These are phyloP conservation scores for Dynastes maya DNA, from an alignment of 2,888 invertebrate species.

Conservation along the genomic window DNA sequence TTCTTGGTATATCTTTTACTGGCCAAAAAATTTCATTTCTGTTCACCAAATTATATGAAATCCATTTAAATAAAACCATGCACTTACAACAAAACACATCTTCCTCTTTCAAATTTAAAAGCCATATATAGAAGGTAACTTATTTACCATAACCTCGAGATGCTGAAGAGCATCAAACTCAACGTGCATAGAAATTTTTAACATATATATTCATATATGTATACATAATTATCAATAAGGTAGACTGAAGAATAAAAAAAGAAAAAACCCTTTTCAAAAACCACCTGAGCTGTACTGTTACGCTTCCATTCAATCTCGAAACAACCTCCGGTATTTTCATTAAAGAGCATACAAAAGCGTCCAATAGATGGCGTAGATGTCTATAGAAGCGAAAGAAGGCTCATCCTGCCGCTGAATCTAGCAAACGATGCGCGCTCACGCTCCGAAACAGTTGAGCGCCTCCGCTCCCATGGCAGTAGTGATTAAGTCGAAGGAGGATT, in stretches of 20 bases:
- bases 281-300: constrained; percentile 56
- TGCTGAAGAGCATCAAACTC: not conserved
- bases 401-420: constrained; percentile 66
- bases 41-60: too few species aligned
- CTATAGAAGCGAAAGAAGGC: constrained; percentile 55
- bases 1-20: too few species aligned
- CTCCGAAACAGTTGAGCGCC: constrained; percentile 58
- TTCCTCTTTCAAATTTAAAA: not conserved
- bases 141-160: not conserved
- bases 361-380: not conserved
- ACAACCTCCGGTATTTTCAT: constrained; percentile 50
- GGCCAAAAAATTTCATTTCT: too few species aligned
- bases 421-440: constrained; percentile 64
- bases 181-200: not conserved
- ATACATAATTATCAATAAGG: constrained; percentile 31
- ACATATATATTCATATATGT: not conserved
- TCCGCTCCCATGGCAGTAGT: constrained; percentile 60
- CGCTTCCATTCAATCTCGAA: constrained; percentile 53
- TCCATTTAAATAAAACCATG: too few species aligned
- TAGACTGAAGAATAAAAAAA: constrained; percentile 24
- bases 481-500: constrained; percentile 61
- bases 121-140: not conserved
- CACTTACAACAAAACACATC: constrained; percentile 13
- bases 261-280: constrained; percentile 55
- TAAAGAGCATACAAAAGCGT: constrained; percentile 35